Percentiles rank a stretch among this genome's conserved stretches.
These are phyloP conservation scores for Belonocnema kinseyi DNA, from an alignment of 1,140 invertebrate species.

Conservation along the genomic window DNA sequence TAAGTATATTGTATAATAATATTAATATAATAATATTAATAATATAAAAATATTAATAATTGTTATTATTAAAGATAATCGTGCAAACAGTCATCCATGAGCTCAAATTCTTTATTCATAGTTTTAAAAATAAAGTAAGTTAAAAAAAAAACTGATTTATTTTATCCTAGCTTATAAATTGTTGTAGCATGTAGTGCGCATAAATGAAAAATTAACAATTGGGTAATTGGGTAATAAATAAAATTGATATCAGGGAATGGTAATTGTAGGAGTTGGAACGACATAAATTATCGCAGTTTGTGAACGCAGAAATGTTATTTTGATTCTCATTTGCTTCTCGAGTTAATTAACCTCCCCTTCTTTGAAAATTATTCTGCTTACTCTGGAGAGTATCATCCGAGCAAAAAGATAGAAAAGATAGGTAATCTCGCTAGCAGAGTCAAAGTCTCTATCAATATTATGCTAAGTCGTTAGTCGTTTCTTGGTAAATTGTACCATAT, in stretches of 20 bases:
- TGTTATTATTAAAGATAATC: no score
- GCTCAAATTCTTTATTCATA: no score
- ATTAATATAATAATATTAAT: no score
- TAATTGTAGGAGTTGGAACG: not conserved
- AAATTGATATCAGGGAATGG: conserved; percentile 9
- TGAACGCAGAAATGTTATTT: conserved; percentile 10
- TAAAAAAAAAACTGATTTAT: no score
- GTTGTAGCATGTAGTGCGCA: no score
- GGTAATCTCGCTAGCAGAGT: conserved; percentile 4
- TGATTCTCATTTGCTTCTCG: conserved; percentile 1
- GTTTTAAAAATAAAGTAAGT: no score
- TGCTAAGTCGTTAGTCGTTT: conserved; percentile 28
- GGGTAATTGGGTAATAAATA: not conserved
- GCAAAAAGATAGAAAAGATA: conserved; percentile 32
- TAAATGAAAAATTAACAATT: no score
- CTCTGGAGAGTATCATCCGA: not conserved
- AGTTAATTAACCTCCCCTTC: conserved; percentile 28
- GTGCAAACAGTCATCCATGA: no score
- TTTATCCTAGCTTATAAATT: no score
- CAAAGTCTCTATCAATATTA: conserved; percentile 29
- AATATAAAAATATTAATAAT: no score
- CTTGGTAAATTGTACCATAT: conserved; percentile 24
- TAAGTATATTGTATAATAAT: no score
- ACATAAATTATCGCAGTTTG: conserved; percentile 4
- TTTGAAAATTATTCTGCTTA: conserved; percentile 14